Conservation (phyloP, 2,888 invertebrate genomes). For the Pyrgus malvae region DNA sequence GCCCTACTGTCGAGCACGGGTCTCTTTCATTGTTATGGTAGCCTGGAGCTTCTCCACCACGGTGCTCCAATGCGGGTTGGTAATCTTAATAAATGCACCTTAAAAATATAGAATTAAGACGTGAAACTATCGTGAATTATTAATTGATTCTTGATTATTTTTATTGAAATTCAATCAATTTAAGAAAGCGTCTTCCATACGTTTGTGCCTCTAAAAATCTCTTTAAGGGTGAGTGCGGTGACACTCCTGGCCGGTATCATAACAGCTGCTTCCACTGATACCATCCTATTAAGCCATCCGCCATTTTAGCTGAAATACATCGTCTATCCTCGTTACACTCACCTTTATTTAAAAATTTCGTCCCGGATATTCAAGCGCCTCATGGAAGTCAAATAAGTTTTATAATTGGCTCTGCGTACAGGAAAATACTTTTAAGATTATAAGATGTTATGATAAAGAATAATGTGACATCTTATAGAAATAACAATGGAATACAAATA, state of each 20-base stretch:
- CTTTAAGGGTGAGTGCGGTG: conserved; percentile 73
- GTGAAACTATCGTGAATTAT: too few species aligned
- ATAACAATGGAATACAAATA: too few species aligned
- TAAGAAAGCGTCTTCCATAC: conserved; percentile 47
- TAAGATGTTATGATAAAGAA: not conserved
- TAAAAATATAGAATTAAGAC: too few species aligned
- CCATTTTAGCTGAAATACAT: conserved; percentile 51
- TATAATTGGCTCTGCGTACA: not conserved
- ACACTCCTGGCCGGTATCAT: conserved; percentile 76
- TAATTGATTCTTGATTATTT: too few species aligned
- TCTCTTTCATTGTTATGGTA: too few species aligned
- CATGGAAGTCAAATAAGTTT: not conserved
- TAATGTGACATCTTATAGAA: not conserved
- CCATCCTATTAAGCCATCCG: conserved; percentile 77
- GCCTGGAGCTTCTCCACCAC: too few species aligned
- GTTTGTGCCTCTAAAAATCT: conserved; percentile 47
- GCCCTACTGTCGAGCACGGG: too few species aligned
- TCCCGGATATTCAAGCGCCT: not conserved
- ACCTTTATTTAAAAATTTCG: conserved; percentile 33
- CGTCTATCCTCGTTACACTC: conserved; percentile 55
- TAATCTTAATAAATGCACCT: too few species aligned
- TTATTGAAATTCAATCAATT: too few species aligned
- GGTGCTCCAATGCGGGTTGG: too few species aligned
- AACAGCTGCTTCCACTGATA: conserved; percentile 79
- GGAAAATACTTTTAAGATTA: not conserved